phyloP scores from a whole-genome alignment of 2,888 invertebrate genomes.

The Gonocerus acuteangulatus region DNA sequence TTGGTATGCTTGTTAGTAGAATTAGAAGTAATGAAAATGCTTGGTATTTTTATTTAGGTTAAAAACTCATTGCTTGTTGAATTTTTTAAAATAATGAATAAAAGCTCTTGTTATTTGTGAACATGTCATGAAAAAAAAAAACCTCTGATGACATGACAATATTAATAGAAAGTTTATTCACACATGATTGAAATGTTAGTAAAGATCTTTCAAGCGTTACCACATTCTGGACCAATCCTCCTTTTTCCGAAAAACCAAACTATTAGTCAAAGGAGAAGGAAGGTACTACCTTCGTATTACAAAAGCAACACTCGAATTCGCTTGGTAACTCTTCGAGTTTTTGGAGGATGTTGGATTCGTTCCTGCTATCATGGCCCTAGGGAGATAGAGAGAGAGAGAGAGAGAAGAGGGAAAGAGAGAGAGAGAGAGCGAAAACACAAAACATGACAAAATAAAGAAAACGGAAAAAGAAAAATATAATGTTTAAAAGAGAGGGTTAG shows the following conservation, averaged over 20 bases:
- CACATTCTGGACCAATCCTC: constrained; percentile 15
- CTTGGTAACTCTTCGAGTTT: constrained; percentile 84
- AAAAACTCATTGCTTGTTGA: no score
- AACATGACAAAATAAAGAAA: constrained; percentile 30
- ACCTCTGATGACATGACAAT: no score
- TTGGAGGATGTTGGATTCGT: constrained; percentile 47
- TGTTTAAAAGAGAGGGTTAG: constrained; percentile 18
- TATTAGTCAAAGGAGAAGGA: constrained; percentile 16
- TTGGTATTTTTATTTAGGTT: no score
- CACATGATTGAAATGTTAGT: no score
- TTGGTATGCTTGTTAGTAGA: no score
- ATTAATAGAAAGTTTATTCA: no score
- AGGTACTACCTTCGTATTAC: constrained; percentile 76
- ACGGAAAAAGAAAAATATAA: constrained; percentile 30
- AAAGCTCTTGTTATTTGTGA: no score
- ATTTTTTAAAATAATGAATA: no score
- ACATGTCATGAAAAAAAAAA: no score
- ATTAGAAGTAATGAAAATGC: no score
- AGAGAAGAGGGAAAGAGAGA: constrained; percentile 4
- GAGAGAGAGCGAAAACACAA: constrained; percentile 8
- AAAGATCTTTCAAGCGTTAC: not conserved
- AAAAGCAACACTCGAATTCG: constrained; percentile 96
- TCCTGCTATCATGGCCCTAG: constrained; percentile 41
- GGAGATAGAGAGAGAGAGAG: constrained; percentile 27
- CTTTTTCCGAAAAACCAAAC: constrained; percentile 2